phyloP scores from a whole-genome alignment of 1,140 invertebrate species.

The Thaumetopoea pityocampa region DNA sequence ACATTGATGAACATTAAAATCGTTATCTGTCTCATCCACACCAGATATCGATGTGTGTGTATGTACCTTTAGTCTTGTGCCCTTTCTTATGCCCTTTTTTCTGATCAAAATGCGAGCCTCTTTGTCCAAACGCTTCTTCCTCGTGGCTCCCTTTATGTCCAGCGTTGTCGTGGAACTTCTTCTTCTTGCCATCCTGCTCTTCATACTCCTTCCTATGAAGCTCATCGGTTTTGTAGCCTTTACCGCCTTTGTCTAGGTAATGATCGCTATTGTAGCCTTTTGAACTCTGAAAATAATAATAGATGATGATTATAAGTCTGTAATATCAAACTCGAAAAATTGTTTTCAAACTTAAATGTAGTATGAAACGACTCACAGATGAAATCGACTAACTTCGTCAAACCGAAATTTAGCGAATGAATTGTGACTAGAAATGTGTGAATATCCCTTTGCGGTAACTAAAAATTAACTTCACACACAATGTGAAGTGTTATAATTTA shows the following conservation, averaged over 20 bases:
- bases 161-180: constrained; percentile 74
- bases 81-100: constrained; percentile 79
- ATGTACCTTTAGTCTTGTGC: constrained; percentile 76
- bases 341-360: too few species aligned
- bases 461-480: too few species aligned
- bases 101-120: constrained; percentile 75
- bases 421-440: too few species aligned
- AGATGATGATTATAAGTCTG: not conserved
- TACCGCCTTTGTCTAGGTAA: constrained; percentile 76
- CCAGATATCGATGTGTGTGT: too few species aligned
- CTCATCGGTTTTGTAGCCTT: constrained; percentile 73
- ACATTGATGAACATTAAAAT: too few species aligned
- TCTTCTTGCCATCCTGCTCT: constrained; percentile 70
- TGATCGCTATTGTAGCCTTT: constrained; percentile 75
- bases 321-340: not conserved
- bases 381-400: too few species aligned
- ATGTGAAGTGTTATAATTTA: too few species aligned
- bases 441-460: too few species aligned
- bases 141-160: constrained; percentile 69
- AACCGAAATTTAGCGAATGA: too few species aligned
- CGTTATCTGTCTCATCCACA: too few species aligned
- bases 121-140: constrained; percentile 66
- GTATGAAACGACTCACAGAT: too few species aligned
- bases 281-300: constrained; percentile 54
- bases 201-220: constrained; percentile 75